A percentile compares a stretch with the other conserved stretches of the same genome.
These are phyloP conservation scores for Nycticorax nycticorax DNA, from an alignment of 2,113 vertebrate species.

Conservation along the genomic window DNA sequence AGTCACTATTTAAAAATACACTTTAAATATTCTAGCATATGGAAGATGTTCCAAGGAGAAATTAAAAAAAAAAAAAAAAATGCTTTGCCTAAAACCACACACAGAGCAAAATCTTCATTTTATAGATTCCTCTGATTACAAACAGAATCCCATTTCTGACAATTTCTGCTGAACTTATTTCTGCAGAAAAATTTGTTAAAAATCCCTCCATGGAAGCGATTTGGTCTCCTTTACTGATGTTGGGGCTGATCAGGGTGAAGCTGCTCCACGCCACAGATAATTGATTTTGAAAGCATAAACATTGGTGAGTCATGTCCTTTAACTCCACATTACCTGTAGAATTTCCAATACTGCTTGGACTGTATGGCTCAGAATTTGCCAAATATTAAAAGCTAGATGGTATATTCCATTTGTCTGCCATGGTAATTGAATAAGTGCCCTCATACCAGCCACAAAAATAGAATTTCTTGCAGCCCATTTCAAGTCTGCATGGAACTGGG, in stretches of 20 bases:
- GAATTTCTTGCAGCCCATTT: neutral
- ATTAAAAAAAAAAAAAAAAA: neutral
- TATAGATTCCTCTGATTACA: neutral
- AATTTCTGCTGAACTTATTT: neutral
- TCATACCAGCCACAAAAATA: neutral
- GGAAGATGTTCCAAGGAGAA: slow-evolving; percentile 49
- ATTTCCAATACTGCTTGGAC: neutral
- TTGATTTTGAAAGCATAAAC: neutral
- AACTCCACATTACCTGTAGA: neutral
- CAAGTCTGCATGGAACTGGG: neutral
- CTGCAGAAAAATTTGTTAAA: neutral
- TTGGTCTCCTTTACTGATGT: neutral
- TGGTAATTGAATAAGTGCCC: neutral
- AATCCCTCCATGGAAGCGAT: neutral
- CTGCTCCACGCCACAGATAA: neutral
- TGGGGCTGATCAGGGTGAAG: neutral
- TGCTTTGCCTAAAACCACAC: neutral
- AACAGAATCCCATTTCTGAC: neutral
- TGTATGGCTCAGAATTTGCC: neutral
- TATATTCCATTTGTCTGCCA: neutral
- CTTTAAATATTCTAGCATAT: slow-evolving; percentile 66
- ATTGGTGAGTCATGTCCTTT: neutral
- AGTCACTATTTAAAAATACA: slow-evolving; percentile 64
- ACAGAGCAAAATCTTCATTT: neutral
- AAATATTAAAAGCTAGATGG: neutral